Evolutionary conservation across 23 tunicate genomes (phyloP), one percentile per base, ranked within the genome.

Genomic region (Styela clava): DNA sequence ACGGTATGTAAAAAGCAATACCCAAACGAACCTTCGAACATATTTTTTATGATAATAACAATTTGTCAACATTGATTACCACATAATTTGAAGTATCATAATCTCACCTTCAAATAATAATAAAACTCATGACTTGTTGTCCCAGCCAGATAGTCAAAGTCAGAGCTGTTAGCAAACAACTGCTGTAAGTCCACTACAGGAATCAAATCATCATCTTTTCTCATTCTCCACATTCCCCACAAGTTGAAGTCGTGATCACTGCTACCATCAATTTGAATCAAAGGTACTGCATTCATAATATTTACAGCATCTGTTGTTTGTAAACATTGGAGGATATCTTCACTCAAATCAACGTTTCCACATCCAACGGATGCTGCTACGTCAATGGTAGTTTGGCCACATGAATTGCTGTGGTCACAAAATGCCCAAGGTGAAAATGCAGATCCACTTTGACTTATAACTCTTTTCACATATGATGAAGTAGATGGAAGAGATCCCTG

Each of bases 401-500:
- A 31, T 34, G 34, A 21, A 3, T 18, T 28, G 77, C 34, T 34
- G 35, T 71, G 34, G 7, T 71, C 35, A 34, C 34, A 71, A 30
- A 71, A 71, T 16, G 79, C 84, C 89, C 91, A 74, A 24, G 91
- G 76, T 2, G 85, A 87, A 63, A 70, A 65, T 2, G 86, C 77
- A 24, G 91, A 82, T 30, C 91, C 91, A 71, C 77, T 71, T 29
- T 71, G 77, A 71, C 77, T 71, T 27, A 71, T 71, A 21, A 71
- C 35, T 71, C 77, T 26, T 31, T 33, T 30, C 77, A 71, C 77
- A 21, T 71, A 34, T 16, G 12, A 16, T 28, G 77, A 71, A 31
- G 35, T 71, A 30, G 24, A 21, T 21, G 77, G 77, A 71, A 71
- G 35, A 35, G 34, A 28, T 3, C 77, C 77, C 77, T 71, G 77